Percentiles rank a stretch among this genome's conserved stretches.
Evolutionary conservation across 1,140 invertebrate species (phyloP).

Genomic region (Magallana ariakensis): DNA sequence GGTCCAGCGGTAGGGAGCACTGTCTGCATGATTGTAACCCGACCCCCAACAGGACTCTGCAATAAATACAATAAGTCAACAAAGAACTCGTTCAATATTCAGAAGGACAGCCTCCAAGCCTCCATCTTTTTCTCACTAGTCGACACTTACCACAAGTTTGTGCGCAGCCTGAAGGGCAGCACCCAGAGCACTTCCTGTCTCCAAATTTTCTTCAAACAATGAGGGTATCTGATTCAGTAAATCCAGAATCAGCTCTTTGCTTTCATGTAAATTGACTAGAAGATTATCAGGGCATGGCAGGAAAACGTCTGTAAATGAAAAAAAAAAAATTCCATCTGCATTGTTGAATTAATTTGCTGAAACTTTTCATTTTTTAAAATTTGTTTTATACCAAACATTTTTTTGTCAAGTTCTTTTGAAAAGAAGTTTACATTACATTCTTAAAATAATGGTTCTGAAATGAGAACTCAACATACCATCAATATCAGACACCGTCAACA

Average conservation of each 20-base stretch:
- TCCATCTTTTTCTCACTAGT: too few species aligned
- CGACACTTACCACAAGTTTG: constrained; percentile 89
- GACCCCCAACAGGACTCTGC: constrained; percentile 93
- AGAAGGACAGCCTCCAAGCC: too few species aligned
- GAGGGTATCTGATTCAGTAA: constrained; percentile 90
- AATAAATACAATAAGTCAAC: constrained; percentile 59
- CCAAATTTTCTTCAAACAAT: constrained; percentile 86
- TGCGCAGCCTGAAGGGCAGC: constrained; percentile 94
- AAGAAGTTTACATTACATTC: too few species aligned
- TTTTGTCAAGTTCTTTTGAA: too few species aligned
- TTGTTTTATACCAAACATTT: too few species aligned
- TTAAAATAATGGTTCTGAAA: too few species aligned
- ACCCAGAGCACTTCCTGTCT: constrained; percentile 91
- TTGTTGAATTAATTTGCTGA: too few species aligned
- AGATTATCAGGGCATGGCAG: constrained; percentile 89
- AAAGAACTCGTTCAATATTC: not conserved
- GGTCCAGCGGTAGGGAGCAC: constrained; percentile 94
- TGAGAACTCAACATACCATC: constrained; percentile 86
- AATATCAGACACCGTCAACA: constrained; percentile 95
- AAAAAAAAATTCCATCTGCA: not conserved
- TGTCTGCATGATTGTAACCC: constrained; percentile 96
- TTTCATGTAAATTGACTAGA: constrained; percentile 94
- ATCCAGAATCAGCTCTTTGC: constrained; percentile 88
- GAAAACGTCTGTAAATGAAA: constrained; percentile 80
- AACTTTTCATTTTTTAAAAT: too few species aligned